Conservation (phyloP, 2,888 invertebrate genomes). For the Julus scanicus region DNA sequence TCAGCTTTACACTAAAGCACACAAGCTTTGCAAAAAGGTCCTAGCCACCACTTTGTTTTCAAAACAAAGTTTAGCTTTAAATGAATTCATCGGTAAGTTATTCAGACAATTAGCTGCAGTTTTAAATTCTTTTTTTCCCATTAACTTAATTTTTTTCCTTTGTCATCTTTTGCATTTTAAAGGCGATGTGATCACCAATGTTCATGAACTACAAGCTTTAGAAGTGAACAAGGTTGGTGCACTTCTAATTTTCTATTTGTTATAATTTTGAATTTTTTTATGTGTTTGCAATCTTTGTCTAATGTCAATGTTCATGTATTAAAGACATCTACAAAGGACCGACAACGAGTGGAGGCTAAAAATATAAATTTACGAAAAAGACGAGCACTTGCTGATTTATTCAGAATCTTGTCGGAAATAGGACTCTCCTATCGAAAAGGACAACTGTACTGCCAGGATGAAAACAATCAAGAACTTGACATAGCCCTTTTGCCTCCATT, state of each 20-base stretch:
- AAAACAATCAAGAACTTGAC: slow-evolving; percentile 56
- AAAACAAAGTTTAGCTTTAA: background rate
- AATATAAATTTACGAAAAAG: slow-evolving; percentile 85
- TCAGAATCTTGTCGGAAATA: slow-evolving; percentile 76
- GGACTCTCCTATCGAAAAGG: slow-evolving; percentile 85
- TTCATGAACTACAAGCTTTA: slow-evolving; percentile 75
- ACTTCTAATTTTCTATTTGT: background rate
- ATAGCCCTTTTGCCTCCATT: slow-evolving; percentile 21
- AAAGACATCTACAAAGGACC: slow-evolving; percentile 63
- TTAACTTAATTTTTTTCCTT: background rate
- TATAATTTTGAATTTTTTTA: background rate
- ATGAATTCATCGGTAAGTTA: slow-evolving; percentile 22
- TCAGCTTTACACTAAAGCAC: slow-evolving; percentile 21
- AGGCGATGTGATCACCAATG: slow-evolving; percentile 63
- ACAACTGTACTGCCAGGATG: slow-evolving; percentile 64
- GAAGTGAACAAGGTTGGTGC: slow-evolving; percentile 69
- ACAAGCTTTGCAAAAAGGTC: slow-evolving; percentile 51
- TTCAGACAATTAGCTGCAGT: background rate
- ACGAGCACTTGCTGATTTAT: slow-evolving; percentile 85
- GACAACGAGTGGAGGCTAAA: slow-evolving; percentile 74
- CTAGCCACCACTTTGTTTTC: slow-evolving; percentile 43
- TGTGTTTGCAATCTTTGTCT: slow-evolving; percentile 39
- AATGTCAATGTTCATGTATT: background rate
- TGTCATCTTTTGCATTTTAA: background rate
- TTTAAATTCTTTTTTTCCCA: slow-evolving; percentile 23